Base-by-base conservation (phyloP, 2,797 vertebrate genomes). In the Phalanger gymnotis region DNA sequence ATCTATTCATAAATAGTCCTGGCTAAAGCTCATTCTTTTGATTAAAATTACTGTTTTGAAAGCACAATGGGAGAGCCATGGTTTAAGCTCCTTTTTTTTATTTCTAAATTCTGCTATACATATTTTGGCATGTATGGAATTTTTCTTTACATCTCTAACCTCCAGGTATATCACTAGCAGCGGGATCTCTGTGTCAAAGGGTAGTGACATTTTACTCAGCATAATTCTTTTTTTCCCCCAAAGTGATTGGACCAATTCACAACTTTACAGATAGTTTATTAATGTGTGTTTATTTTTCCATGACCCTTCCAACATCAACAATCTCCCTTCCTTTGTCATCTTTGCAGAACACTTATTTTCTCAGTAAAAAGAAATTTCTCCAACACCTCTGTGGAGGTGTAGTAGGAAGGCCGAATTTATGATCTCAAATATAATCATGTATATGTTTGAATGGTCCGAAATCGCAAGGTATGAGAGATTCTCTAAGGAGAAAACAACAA, bases 1-100 rank as follows among this genome's bases (percentile, higher is more conserved):
- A 81, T 90, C 30, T 66, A n/a, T 90, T 22, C n/a, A 22, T 54
- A 54, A 91, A 53, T 34, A 61, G 34, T 92, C 25, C 30, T 47
- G n/a, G 16, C 19, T 47, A 81, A 81, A 25, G 19, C 5, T 40
- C 66, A 81, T 81, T 61, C 58, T 57, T 96, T 93, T 61, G 30
- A 58, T 58, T 92, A 90, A 95, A 95, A 55, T 90, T 81, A 93
- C 14, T 92, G 28, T 87, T 95, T 27, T 66, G 54, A 61, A 95
- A 95, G 96, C 5, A 61, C 6, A 94, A 73, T 94, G 13, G 14
- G 0, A 6, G 73, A 28, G 31, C 66, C 30, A 53, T 54, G 16
- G 6, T 94, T 97, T 91, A 96, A 47, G 28, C 53, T 57, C 93
- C 19, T 40, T 25, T 40, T 73, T 66, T 66, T 25, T 47, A 25